Percentiles rank a stretch among this genome's conserved stretches.
Conservation (phyloP, 2,113 vertebrate genomes). For the Danionella cerebrum region DNA sequence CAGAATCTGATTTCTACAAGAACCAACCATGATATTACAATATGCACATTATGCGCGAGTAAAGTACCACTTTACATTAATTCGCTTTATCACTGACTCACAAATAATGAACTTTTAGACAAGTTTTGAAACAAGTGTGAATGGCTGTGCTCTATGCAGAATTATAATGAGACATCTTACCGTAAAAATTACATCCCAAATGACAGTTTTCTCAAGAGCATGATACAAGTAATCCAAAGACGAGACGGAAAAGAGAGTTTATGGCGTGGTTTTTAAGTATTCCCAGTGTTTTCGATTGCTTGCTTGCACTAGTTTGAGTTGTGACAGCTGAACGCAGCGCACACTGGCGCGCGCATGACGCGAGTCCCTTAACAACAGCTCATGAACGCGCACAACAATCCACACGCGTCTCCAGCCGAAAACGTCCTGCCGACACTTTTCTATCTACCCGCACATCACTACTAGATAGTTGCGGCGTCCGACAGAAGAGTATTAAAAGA, state of each 20-base stretch:
- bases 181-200: conserved; percentile 71
- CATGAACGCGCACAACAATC: conserved; percentile 52
- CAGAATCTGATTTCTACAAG: too few species aligned
- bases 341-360: conserved; percentile 55
- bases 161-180: conserved; percentile 48
- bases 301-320: conserved; percentile 58
- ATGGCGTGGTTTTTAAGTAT: conserved; percentile 12
- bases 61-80: too few species aligned
- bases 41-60: too few species aligned
- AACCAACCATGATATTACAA: too few species aligned
- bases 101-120: conserved; percentile 17
- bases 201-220: conserved; percentile 68
- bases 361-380: conserved; percentile 55
- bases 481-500: conserved; percentile 58
- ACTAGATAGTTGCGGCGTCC: conserved; percentile 33
- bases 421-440: conserved; percentile 48
- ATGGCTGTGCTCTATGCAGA: too few species aligned
- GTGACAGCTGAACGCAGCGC: conserved; percentile 61
- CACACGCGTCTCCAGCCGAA: conserved; percentile 8
- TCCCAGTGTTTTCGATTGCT: conserved; percentile 36
- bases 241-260: conserved; percentile 24
- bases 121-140: neutral
- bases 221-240: conserved; percentile 62
- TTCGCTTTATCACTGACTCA: too few species aligned
- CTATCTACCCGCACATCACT: conserved; percentile 49